Conservation (phyloP, 2,113 vertebrate genomes). For the Cyprinodon brontotheroides region DNA sequence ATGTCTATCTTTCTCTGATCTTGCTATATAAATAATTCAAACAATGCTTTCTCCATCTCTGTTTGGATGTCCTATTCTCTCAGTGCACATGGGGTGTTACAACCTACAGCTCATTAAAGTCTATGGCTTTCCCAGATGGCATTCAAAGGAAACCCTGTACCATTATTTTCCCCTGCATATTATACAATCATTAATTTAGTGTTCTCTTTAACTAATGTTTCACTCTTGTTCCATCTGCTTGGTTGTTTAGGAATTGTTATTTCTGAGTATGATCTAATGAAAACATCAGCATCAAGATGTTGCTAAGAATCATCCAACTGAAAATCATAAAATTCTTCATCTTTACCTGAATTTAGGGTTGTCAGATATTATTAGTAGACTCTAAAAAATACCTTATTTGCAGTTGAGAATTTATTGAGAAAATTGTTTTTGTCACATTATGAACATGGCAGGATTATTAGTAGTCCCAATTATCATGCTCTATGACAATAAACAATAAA, state of each 20-base stretch:
- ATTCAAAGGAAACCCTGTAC: constrained; percentile 17
- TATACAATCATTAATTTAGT: background rate
- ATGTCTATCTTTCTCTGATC: background rate
- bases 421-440: too few relatives aligned
- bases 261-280: background rate
- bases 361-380: background rate
- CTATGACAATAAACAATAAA: background rate
- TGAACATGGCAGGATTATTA: background rate
- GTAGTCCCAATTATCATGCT: background rate
- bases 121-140: constrained; percentile 26
- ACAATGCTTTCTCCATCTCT: background rate
- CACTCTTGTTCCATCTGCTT: background rate
- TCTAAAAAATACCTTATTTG: background rate
- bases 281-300: background rate
- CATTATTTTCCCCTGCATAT: background rate
- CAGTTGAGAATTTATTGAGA: too few relatives aligned
- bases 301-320: background rate
- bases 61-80: constrained; percentile 30
- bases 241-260: constrained; percentile 20
- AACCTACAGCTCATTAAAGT: constrained; percentile 23
- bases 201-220: background rate
- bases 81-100: constrained; percentile 1
- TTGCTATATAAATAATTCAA: constrained; percentile 19
- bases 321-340: background rate
- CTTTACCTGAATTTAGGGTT: background rate